Conservation (phyloP, 1,140 invertebrate genomes). For the Drosophila nikananu region DNA sequence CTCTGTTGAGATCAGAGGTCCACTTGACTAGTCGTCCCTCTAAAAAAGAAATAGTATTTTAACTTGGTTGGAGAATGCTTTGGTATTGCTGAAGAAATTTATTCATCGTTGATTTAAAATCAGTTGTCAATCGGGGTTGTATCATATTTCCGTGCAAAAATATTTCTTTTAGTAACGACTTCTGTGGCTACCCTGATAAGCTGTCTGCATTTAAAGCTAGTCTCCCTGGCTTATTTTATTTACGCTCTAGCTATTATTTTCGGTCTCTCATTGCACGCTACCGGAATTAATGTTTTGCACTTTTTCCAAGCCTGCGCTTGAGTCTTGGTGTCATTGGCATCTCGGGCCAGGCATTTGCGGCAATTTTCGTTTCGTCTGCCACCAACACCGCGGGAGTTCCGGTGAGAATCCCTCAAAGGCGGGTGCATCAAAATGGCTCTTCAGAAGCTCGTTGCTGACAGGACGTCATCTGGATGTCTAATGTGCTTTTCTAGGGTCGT, state of each 20-base stretch:
- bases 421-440: conserved; percentile 40
- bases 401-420: conserved; percentile 35
- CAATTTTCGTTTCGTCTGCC: conserved; percentile 29
- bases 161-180: no score
- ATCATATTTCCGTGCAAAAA: no score
- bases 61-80: no score
- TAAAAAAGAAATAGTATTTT: no score
- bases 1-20: no score
- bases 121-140: no score
- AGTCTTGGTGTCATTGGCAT: conserved; percentile 42
- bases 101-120: no score
- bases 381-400: conserved; percentile 40
- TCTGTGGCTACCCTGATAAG: no score
- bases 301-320: conserved; percentile 21
- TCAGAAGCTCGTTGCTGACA: conserved; percentile 15
- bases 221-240: conserved; percentile 11
- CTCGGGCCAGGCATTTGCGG: conserved; percentile 14
- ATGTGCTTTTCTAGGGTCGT: conserved; percentile 21
- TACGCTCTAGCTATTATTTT: conserved; percentile 33
- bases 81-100: no score
- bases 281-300: conserved; percentile 45
- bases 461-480: conserved; percentile 24
- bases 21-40: no score
- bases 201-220: neutral
- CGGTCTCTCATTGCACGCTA: conserved; percentile 40